A percentile compares a stretch with the other conserved stretches of the same genome.
Conservation (phyloP, 2,888 invertebrate genomes). For the Smittia sp. region DNA sequence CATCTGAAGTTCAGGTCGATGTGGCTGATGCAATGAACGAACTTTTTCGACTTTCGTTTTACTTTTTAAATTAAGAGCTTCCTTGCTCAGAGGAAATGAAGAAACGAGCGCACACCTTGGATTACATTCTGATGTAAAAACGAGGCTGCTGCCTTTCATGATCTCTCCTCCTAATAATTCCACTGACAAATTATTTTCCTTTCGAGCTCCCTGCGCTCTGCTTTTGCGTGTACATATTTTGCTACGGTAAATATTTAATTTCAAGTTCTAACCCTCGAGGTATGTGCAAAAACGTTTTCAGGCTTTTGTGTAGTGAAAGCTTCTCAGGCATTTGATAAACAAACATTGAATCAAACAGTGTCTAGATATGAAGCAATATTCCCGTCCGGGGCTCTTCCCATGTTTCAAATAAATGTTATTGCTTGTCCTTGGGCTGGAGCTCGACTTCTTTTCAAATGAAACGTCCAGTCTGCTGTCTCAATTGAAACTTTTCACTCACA, state of each 20-base stretch:
- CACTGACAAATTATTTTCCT: slow-evolving; percentile 29
- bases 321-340: slow-evolving; percentile 10
- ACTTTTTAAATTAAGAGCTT: slow-evolving; percentile 5
- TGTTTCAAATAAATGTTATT: background rate
- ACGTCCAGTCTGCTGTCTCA: background rate
- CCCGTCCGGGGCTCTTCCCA: background rate
- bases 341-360: slow-evolving; percentile 21
- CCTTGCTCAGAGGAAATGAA: background rate
- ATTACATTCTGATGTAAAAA: too few relatives aligned
- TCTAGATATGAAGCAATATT: slow-evolving; percentile 15
- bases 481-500: slow-evolving; percentile 11
- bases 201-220: background rate
- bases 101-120: background rate
- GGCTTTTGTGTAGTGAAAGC: slow-evolving; percentile 2
- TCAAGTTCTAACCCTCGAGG: slow-evolving; percentile 6
- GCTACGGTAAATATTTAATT: slow-evolving; percentile 30
- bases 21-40: background rate
- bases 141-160: background rate
- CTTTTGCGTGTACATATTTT: slow-evolving; percentile 11
- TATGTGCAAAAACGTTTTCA: background rate
- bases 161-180: slow-evolving; percentile 1
- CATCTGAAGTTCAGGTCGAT: background rate
- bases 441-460: background rate
- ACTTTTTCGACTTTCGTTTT: background rate
- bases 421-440: background rate